Evolutionary conservation across 2,113 vertebrate species (phyloP).

Genomic region (Psephotus haematonotus): DNA sequence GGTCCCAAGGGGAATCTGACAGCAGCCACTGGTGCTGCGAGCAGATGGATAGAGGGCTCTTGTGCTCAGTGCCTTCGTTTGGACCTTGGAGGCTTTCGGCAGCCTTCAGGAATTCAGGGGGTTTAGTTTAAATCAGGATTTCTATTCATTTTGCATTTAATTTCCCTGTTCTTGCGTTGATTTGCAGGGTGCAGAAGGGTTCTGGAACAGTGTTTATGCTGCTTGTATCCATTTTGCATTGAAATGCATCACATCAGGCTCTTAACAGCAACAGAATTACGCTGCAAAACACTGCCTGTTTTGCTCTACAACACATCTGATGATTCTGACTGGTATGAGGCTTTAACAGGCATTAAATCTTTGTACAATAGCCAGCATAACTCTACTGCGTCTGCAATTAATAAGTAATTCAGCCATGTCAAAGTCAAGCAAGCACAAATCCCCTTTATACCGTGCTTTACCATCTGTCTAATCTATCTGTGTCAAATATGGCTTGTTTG

Average conservation of each 20-base stretch:
- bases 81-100: background rate
- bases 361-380: background rate
- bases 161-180: background rate
- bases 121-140: background rate
- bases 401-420: slow-evolving; percentile 12
- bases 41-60: background rate
- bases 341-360: background rate
- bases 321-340: background rate
- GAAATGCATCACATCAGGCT: background rate
- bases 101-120: background rate
- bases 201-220: background rate
- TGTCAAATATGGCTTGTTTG: slow-evolving; percentile 62
- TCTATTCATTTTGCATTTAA: background rate
- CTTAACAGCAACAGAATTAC: background rate
- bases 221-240: background rate
- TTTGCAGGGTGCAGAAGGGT: background rate
- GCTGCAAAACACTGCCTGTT: background rate
- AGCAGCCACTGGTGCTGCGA: background rate
- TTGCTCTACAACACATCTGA: background rate
- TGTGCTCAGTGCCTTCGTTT: background rate
- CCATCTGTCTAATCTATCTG: slow-evolving; percentile 62
- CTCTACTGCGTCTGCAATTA: background rate
- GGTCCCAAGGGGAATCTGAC: background rate
- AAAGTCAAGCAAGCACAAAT: slow-evolving; percentile 41
- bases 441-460: background rate